phyloP scores from a whole-genome alignment of 2,113 vertebrate genomes.

The Chinchilla lanigera region DNA sequence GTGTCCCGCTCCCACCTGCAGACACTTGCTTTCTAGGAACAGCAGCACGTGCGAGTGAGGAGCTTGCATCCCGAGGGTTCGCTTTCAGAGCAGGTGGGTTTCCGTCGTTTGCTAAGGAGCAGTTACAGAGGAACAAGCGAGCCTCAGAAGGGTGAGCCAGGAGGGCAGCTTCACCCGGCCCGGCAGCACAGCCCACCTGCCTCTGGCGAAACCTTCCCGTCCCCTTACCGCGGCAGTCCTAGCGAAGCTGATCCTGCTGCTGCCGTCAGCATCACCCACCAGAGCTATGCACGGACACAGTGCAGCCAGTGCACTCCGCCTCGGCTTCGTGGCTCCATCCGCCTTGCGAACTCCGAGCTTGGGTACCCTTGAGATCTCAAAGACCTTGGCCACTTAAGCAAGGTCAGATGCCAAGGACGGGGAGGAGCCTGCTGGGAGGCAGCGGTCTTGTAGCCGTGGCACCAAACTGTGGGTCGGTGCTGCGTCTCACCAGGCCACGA shows the following conservation, averaged over 20 bases:
- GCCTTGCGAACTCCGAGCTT: not conserved
- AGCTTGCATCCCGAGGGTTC: constrained; percentile 24
- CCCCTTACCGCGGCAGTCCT: not conserved
- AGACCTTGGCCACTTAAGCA: not conserved
- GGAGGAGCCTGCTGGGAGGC: not conserved
- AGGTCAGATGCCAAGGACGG: not conserved
- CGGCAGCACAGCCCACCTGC: not conserved
- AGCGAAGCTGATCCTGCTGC: not conserved
- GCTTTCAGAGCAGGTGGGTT: not conserved
- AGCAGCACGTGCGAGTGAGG: not conserved
- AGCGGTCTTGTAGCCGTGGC: not conserved
- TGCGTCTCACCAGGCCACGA: not conserved
- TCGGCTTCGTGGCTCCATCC: not conserved
- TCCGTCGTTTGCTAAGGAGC: constrained; percentile 48
- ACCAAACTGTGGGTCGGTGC: not conserved
- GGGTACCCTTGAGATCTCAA: not conserved
- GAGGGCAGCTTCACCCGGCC: not conserved
- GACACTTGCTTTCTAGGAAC: constrained; percentile 24
- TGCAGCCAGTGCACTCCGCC: not conserved
- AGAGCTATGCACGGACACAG: not conserved
- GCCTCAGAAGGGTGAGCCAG: not conserved
- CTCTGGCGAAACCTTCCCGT: not conserved
- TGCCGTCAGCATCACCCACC: not conserved
- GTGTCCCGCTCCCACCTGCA: not conserved
- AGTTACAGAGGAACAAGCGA: not conserved